Evolutionary conservation across 2,797 vertebrate genomes (phyloP), one percentile per base, ranked within the genome.

Genomic region (Accipiter badius): DNA sequence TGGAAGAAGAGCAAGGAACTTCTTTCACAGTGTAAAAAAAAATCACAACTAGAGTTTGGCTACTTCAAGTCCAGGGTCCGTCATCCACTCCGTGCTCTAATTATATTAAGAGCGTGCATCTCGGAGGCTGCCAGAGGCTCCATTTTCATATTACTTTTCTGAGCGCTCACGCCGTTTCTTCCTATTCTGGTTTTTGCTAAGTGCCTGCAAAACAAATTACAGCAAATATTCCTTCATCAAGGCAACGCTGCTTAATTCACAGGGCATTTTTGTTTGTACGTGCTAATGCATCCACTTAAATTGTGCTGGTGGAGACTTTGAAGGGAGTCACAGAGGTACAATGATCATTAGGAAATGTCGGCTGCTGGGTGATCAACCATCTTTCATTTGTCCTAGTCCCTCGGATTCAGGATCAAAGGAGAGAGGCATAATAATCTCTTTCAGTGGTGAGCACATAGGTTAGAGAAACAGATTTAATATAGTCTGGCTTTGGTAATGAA

Each of bases 181-280:
- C 55, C 63, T 58, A 31, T 88, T 86, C 66, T 88, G 66, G 37
- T 93, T 87, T 82, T 74, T 78, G 71, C 79, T 85, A 83, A 96
- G 82, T 87, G 92, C 47, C 69, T 86, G 79, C 67, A 88, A 92
- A 95, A 86, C 85, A 73, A 80, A 95, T 91, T 90, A 62, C 81
- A 81, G 81, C 44, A 77, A 91, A 73, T 88, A 59, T 58, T 91
- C 52, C 52, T 85, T 87, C 89, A 59, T 88, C 42, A 72, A 47
- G 55, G 40, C 62, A 78, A 52, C 4, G 44, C 47, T 85, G 33
- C 82, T 93, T 63, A 63, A 89, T 87, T 89, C 73, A 35, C 6
- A 2, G 25, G 8, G 26, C 25, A n/a, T 79, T 85, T 77, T 44
- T 14, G 37, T 69, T 92, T 62, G 72, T 46, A 39, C 6, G 2